phyloP scores from a whole-genome alignment of 2,113 vertebrate genomes.

The Edolisoma coerulescens region DNA sequence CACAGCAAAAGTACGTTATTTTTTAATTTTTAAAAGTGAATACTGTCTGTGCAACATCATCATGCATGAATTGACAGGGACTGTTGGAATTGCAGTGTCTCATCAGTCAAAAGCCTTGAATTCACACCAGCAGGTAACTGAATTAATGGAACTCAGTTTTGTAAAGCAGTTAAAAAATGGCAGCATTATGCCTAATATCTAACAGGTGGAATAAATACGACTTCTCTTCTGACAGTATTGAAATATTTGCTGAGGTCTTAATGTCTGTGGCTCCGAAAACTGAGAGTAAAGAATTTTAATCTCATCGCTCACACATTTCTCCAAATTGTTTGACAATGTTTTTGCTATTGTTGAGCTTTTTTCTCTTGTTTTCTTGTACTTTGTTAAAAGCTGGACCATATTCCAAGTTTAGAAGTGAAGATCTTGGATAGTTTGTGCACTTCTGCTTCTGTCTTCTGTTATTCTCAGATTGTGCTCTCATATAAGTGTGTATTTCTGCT shows the following conservation, averaged over 20 bases:
- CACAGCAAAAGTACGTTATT: background rate
- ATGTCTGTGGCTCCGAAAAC: background rate
- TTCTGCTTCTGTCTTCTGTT: background rate
- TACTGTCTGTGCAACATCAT: background rate
- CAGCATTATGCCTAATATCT: background rate
- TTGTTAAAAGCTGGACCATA: background rate
- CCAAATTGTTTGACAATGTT: background rate
- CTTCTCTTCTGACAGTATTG: background rate
- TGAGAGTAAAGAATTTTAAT: background rate
- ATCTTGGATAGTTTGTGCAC: background rate
- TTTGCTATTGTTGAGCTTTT: background rate
- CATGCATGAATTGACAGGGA: background rate
- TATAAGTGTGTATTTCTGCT: background rate
- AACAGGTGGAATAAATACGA: background rate
- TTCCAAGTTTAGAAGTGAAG: background rate
- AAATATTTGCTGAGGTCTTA: background rate
- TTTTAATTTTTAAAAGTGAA: background rate
- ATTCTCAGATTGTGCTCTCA: background rate
- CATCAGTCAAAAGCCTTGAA: background rate
- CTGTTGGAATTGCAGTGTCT: background rate
- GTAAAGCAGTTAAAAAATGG: background rate
- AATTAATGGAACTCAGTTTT: background rate
- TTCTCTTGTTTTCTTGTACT: background rate
- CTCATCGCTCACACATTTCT: background rate
- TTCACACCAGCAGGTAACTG: background rate